Base-by-base conservation (phyloP, 2,113 vertebrate species). In the Bagarius yarrelli region DNA sequence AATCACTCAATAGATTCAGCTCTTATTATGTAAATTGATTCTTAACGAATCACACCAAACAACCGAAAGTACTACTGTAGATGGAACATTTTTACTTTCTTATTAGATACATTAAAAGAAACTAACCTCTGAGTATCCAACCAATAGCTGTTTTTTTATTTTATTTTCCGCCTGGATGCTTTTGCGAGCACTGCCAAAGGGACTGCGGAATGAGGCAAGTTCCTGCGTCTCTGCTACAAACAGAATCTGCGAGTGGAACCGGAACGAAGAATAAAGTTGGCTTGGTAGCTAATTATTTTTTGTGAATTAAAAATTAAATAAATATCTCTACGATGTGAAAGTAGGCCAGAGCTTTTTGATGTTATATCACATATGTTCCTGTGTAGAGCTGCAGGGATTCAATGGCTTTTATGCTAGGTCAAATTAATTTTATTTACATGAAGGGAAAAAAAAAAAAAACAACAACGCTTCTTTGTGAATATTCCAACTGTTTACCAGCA, bases 251-350 rank as follows among this genome's bases (percentile, higher is more conserved):
- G 53, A 76, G 80, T 83, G 69, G 81, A 84, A 76, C 77, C 50
- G 79, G 69, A 81, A 84, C 79, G 83, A 75, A 85, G 79, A 87
- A 80, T 81, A 83, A 80, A 69, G 59, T 56, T 63, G 60, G 77
- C 76, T 85, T 82, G 71, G 67, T 73, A 75, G 80, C 81, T 83
- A 81, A 83, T 80, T 83, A 83, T 85, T 87, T 53, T 78, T 79
- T 18, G 15, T 30, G 71, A 79, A 80, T 83, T 84, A 80, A 80
- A 86, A 86, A 80, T 82, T 36, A 69, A 86, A 82, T 79, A 84
- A 82, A 84, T 78, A 80, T 78, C 50, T 40, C 30, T 14, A 32
- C 63, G 14, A 67, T 83, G 70, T 63, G 50, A 79, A 81, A 81
- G 71, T 82, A 71, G 81, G 81, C 66, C 83, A 84, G 30, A 53